A percentile compares a stretch with the other conserved stretches of the same genome.
Conservation (phyloP, 1,140 invertebrate genomes). For the Eupeodes corollae region DNA sequence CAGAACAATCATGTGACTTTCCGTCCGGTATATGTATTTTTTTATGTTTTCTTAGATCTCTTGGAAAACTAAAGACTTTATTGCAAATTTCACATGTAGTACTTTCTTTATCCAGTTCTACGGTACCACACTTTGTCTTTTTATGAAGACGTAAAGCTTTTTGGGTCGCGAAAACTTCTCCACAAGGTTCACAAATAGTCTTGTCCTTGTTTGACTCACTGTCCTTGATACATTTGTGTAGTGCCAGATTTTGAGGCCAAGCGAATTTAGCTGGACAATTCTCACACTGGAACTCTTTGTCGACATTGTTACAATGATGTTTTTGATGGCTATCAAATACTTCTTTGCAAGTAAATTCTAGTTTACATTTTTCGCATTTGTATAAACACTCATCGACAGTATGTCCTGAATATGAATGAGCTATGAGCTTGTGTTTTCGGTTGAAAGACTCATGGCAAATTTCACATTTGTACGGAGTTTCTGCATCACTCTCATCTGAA, state of each 20-base stretch:
- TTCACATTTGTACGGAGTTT: slow-evolving; percentile 10
- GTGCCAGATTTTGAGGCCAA: slow-evolving; percentile 23
- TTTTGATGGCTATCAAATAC: slow-evolving; percentile 17
- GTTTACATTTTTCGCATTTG: slow-evolving; percentile 21
- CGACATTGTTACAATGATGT: slow-evolving; percentile 17
- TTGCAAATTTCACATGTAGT: background rate
- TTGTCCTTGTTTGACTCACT: background rate
- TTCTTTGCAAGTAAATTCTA: slow-evolving; percentile 19
- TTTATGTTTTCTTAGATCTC: slow-evolving; percentile 3
- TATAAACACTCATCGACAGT: slow-evolving; percentile 2
- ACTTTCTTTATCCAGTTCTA: no score
- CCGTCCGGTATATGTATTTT: background rate
- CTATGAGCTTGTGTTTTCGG: slow-evolving; percentile 18
- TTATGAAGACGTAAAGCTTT: no score
- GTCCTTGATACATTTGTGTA: slow-evolving; percentile 17
- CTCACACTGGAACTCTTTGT: slow-evolving; percentile 16
- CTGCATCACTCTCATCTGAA: slow-evolving; percentile 14
- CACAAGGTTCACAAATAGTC: background rate
- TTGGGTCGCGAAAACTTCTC: no score
- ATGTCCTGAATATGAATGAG: slow-evolving; percentile 21
- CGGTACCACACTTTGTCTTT: no score
- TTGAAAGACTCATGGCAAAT: slow-evolving; percentile 11
- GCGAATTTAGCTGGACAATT: slow-evolving; percentile 28
- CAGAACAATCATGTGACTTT: background rate
- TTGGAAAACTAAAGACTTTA: slow-evolving; percentile 1